A percentile compares a stretch with the other conserved stretches of the same genome.
Conservation (phyloP, 2,888 invertebrate species). For the Ernsta delagoae region DNA sequence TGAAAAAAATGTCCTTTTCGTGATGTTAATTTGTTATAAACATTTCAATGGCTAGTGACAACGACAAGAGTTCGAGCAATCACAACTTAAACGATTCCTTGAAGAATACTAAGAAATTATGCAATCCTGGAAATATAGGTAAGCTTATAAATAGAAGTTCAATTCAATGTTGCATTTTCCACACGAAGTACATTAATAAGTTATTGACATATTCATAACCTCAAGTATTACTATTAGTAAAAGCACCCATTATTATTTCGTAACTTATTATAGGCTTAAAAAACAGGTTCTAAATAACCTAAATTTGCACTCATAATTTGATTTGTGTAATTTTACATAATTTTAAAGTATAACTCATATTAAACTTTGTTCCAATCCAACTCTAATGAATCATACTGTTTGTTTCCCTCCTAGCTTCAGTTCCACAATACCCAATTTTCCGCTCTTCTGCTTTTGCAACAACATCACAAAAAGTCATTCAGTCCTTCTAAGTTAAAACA, state of each 20-base stretch:
- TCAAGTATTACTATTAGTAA: constrained; percentile 1
- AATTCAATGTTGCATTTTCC: no score
- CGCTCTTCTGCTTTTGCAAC: not conserved
- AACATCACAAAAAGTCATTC: not conserved
- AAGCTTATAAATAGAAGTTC: constrained; percentile 45
- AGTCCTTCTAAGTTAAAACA: not conserved
- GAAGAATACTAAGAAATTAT: constrained; percentile 69
- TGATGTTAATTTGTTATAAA: constrained; percentile 41
- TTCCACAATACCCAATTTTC: no score
- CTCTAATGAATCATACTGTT: not conserved
- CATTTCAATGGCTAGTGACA: constrained; percentile 83
- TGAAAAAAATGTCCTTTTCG: not conserved
- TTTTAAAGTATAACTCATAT: not conserved
- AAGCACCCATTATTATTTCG: not conserved
- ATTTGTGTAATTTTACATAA: not conserved
- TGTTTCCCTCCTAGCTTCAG: no score
- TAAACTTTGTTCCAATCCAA: not conserved
- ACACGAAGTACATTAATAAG: no score
- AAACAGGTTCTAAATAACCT: not conserved
- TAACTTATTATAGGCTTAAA: not conserved
- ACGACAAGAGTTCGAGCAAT: constrained; percentile 79
- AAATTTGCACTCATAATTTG: not conserved
- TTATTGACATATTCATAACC: constrained; percentile 5
- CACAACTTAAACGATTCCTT: constrained; percentile 75
- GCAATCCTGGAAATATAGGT: constrained; percentile 66